These are phyloP conservation scores for Rhopalosiphum maidis DNA, from an alignment of 1,140 invertebrate genomes.

Conservation along the genomic window DNA sequence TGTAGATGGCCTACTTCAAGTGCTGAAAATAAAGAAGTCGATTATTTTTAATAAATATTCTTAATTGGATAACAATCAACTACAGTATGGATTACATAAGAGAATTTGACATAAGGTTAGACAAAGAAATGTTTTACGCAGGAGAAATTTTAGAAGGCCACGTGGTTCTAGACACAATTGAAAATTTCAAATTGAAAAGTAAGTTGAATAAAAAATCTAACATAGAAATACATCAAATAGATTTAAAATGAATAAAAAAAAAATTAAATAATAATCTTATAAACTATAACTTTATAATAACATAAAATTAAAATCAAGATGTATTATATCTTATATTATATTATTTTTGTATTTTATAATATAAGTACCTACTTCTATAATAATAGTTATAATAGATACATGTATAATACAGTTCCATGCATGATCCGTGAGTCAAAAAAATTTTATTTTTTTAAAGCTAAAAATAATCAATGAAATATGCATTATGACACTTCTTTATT, in stretches of 20 bases:
- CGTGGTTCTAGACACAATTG: conserved; percentile 75
- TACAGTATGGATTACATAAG: conserved; percentile 78
- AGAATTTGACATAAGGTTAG: conserved; percentile 79
- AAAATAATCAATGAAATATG: too few species aligned
- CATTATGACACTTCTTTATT: neutral
- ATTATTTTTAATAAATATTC: conserved; percentile 15
- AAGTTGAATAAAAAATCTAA: conserved; percentile 61
- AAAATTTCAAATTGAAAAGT: conserved; percentile 82
- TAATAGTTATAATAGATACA: neutral
- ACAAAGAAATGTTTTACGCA: conserved; percentile 80
- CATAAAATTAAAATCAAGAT: neutral
- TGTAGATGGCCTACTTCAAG: neutral
- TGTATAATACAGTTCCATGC: too few species aligned
- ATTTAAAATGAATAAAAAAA: neutral
- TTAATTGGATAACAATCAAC: neutral
- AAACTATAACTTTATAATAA: neutral
- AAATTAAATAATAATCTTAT: neutral
- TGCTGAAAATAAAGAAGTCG: neutral
- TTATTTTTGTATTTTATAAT: neutral
- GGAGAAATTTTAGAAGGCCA: conserved; percentile 75
- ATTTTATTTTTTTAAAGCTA: too few species aligned
- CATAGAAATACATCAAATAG: neutral
- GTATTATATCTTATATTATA: neutral
- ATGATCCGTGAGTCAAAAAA: too few species aligned
- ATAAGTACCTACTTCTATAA: neutral